Evolutionary conservation across 2,888 invertebrate genomes (phyloP).

Genomic region (Mythimna lalbum): DNA sequence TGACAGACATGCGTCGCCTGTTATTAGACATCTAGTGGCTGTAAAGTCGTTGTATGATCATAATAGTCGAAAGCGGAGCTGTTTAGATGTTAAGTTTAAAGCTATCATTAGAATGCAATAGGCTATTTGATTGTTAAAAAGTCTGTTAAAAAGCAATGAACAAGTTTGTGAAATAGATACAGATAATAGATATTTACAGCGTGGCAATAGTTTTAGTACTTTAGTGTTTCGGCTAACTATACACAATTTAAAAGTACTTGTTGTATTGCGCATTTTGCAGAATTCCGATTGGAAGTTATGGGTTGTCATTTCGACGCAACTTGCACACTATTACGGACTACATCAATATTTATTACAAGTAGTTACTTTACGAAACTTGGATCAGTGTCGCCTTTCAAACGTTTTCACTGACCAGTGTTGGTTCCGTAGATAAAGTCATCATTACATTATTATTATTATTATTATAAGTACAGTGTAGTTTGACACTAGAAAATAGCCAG

Average conservation of each 20-base stretch:
- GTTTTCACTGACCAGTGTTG: constrained; percentile 13
- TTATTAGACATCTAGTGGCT: too few species aligned
- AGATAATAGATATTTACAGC: constrained; percentile 9
- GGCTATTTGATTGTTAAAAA: constrained; percentile 1
- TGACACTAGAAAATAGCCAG: constrained; percentile 22
- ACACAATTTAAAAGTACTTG: constrained; percentile 9
- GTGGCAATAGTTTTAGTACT: constrained; percentile 22
- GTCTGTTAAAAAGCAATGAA: constrained; percentile 5
- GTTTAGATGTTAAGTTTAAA: not conserved
- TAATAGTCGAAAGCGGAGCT: not conserved
- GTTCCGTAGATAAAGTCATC: constrained; percentile 26
- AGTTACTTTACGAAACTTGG: constrained; percentile 10
- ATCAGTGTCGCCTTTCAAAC: not conserved
- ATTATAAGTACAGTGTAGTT: constrained; percentile 45
- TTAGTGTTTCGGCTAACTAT: constrained; percentile 18
- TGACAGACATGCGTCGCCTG: too few species aligned
- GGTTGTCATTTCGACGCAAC: constrained; percentile 5
- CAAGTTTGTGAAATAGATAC: not conserved
- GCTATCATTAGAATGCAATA: constrained; percentile 1
- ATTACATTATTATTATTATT: constrained; percentile 35
- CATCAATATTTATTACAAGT: constrained; percentile 34
- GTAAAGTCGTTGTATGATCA: too few species aligned
- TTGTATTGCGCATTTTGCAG: constrained; percentile 11
- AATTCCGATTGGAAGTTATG: constrained; percentile 17
- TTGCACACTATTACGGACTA: constrained; percentile 24